Percentiles rank a stretch among this genome's conserved stretches.
These are phyloP conservation scores for Propsilocerus akamusi DNA, from an alignment of 1,140 invertebrate genomes.

Conservation along the genomic window DNA sequence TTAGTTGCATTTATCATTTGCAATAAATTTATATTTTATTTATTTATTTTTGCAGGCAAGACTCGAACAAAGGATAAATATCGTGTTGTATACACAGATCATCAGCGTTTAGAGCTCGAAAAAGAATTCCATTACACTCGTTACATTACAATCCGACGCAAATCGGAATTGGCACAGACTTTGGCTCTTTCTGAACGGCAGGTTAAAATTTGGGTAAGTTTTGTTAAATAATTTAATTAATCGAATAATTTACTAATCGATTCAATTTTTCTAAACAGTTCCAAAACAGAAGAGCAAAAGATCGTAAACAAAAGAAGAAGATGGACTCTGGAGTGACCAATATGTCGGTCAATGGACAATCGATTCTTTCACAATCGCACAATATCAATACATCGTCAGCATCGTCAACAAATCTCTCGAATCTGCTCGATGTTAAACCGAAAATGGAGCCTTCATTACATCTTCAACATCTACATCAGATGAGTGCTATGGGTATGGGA, in stretches of 20 bases:
- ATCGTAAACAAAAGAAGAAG: conserved; percentile 71
- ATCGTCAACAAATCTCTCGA: neutral
- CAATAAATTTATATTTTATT: no score
- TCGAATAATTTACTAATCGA: neutral
- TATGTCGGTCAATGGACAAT: no score
- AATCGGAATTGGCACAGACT: conserved; percentile 70
- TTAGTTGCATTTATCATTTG: no score
- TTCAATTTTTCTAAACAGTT: conserved; percentile 27
- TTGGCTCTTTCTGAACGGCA: conserved; percentile 82
- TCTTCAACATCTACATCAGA: conserved; percentile 18
- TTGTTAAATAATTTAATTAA: no score
- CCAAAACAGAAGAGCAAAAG: conserved; percentile 86
- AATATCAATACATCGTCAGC: neutral
- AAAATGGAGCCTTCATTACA: conserved; percentile 22
- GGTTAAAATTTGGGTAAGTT: conserved; percentile 37
- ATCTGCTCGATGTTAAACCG: conserved; percentile 16
- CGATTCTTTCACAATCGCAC: conserved; percentile 12
- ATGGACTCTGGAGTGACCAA: conserved; percentile 31
- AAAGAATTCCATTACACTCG: conserved; percentile 89
- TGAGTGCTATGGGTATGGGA: conserved; percentile 19
- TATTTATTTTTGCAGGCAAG: conserved; percentile 50
- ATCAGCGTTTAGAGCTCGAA: conserved; percentile 89
- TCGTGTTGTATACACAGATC: conserved; percentile 92
- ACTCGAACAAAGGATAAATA: conserved; percentile 98
- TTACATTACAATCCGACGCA: conserved; percentile 90